Evolutionary conservation across 2,797 vertebrate species (phyloP), one percentile per base, ranked within the genome.

Genomic region (Thunnus albacares): DNA sequence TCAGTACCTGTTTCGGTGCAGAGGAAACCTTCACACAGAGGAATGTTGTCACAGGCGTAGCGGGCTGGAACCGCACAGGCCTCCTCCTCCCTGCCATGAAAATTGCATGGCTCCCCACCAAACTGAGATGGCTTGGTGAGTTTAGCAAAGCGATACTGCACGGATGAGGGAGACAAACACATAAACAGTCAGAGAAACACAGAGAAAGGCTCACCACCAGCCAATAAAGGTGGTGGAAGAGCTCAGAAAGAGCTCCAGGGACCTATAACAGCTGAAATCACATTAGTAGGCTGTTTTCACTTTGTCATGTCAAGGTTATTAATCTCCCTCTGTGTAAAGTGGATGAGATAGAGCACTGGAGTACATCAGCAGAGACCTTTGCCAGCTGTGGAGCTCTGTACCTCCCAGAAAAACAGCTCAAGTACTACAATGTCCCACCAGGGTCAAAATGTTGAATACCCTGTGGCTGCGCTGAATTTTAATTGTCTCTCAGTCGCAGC

Each of bases 41-140:
- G 95, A 12, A 89, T 84, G 41, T 20, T 96, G 87, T 95, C 90
- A 86, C 97, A 98, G 1, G 90, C 92, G 75, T 89, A 95, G 67
- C 57, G 95, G 6, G 95, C 62, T 14, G 94, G 83, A 30, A 93
- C 87, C 1, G 71, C 79, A 62, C 98, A 99, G 33, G 84, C 65
- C 89, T 99, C 95, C 2, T 93, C 92, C 84, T 98, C 95, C 55
- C 90, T 94, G 90, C 96, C 97, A 0, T 94, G 57, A 67, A 79
- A 75, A 63, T 93, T 81, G 75, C 98, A 99, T 0, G 83, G 87
- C 20, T 97, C 96, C 62, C 98, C 97, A 3, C 89, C 85, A 76
- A 97, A 99, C 93, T 97, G 96, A 87, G 97, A 96, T 0, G 96
- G 96, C 75, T 79, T 95, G 30, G 93, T 87, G 90, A 99, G 92